These are phyloP conservation scores for Anoplius nigerrimus DNA, from an alignment of 2,888 invertebrate species.

Conservation along the genomic window DNA sequence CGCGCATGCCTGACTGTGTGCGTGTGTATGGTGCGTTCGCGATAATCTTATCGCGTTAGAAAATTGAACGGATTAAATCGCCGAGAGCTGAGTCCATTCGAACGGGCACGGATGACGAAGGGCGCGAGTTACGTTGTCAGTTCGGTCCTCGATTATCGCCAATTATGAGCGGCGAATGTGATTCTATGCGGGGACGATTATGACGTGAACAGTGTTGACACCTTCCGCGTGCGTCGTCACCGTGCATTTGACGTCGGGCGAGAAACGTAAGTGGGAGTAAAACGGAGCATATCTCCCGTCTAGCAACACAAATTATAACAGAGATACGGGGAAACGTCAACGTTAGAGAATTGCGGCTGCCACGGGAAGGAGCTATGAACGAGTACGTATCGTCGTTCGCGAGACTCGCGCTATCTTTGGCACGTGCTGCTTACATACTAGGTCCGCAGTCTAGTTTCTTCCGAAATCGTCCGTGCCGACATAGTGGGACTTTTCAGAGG, in stretches of 20 bases:
- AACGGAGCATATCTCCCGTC: too few species aligned
- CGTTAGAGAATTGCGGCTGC: too few species aligned
- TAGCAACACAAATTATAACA: too few species aligned
- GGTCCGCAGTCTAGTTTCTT: slow-evolving; percentile 18
- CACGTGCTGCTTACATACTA: not conserved
- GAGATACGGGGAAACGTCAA: too few species aligned
- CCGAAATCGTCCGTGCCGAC: slow-evolving; percentile 19
- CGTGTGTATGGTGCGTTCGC: slow-evolving; percentile 9
- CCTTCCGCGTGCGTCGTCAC: too few species aligned
- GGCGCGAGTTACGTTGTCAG: too few species aligned
- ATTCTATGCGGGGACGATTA: too few species aligned
- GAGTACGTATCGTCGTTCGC: not conserved
- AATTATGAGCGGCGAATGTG: too few species aligned
- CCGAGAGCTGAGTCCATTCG: not conserved
- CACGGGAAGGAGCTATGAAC: not conserved
- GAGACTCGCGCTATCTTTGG: not conserved
- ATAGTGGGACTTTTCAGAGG: not conserved
- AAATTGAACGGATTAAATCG: not conserved
- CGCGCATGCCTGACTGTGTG: slow-evolving; percentile 6
- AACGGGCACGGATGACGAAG: not conserved
- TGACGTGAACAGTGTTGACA: too few species aligned
- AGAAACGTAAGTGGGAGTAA: too few species aligned
- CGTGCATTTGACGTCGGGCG: too few species aligned
- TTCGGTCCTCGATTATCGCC: too few species aligned
- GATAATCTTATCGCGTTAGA: slow-evolving; percentile 21